Conservation (phyloP, 2,888 invertebrate genomes). For the Pterobdella sp. region DNA sequence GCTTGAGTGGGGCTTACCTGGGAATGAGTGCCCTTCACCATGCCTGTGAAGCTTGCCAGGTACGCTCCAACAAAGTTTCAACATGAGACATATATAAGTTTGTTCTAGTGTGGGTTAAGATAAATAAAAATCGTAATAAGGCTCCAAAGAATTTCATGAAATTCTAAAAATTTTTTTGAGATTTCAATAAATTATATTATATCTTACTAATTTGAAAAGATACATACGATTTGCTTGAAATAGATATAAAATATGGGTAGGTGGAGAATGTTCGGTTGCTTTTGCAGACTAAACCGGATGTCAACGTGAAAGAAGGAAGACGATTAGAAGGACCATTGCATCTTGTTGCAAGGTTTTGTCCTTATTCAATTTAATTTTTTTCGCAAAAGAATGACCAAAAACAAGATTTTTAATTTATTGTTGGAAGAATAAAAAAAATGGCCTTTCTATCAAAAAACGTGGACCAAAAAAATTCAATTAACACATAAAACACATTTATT, state of each 20-base stretch:
- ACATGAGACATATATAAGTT: no score
- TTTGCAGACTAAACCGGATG: conserved; percentile 32
- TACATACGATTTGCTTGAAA: neutral
- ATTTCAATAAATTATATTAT: neutral
- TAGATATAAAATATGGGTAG: neutral
- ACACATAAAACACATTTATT: neutral
- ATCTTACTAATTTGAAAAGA: neutral
- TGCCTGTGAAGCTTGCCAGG: conserved; percentile 35
- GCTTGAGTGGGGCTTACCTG: conserved; percentile 12
- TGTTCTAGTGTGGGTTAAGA: no score
- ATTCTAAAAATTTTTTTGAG: no score
- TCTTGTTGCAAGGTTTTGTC: conserved; percentile 33
- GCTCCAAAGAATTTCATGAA: no score
- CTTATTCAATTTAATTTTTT: neutral
- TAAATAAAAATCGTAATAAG: no score
- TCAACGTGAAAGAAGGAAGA: conserved; percentile 33
- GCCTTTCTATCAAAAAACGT: neutral
- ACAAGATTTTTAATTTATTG: neutral
- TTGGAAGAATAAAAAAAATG: neutral
- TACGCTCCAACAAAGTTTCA: no score
- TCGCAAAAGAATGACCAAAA: neutral
- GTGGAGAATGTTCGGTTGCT: conserved; percentile 33
- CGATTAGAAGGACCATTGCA: conserved; percentile 36
- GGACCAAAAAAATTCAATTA: neutral
- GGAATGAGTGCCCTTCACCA: conserved; percentile 36